Conservation (phyloP, 2,888 invertebrate genomes). For the Thera britannica region DNA sequence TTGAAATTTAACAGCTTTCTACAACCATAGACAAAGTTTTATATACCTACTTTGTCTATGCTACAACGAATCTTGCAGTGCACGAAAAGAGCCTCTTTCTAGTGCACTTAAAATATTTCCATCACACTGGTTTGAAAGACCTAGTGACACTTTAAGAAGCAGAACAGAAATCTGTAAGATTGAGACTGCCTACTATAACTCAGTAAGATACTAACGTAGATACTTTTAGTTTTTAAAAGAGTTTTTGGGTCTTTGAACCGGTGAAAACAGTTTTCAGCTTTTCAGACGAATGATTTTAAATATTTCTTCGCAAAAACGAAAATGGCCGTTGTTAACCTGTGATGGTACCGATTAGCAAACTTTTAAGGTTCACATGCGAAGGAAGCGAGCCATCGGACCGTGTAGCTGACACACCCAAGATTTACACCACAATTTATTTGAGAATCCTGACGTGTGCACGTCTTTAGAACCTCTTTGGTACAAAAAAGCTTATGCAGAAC, state of each 20-base stretch:
- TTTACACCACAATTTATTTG: conserved; percentile 74
- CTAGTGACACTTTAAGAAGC: too few relatives aligned
- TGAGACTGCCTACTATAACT: too few relatives aligned
- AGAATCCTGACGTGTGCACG: conserved; percentile 71
- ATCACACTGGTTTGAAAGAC: too few relatives aligned
- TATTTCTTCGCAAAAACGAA: not conserved
- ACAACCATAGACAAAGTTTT: too few relatives aligned
- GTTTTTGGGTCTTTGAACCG: not conserved
- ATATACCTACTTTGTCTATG: too few relatives aligned
- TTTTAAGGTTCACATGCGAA: conserved; percentile 69
- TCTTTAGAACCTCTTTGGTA: conserved; percentile 48
- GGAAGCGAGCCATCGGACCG: conserved; percentile 70
- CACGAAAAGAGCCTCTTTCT: too few relatives aligned
- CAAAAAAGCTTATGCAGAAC: conserved; percentile 5
- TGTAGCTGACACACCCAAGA: conserved; percentile 69
- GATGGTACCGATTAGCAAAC: conserved; percentile 61
- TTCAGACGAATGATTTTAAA: not conserved
- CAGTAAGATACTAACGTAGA: too few relatives aligned
- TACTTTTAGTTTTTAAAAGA: too few relatives aligned
- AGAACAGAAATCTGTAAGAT: too few relatives aligned
- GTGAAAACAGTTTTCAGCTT: not conserved
- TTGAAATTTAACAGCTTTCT: not conserved
- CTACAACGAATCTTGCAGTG: too few relatives aligned
- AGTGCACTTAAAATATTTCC: too few relatives aligned
- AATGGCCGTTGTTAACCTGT: conserved; percentile 19